A percentile compares a stretch with the other conserved stretches of the same genome.
phyloP scores from a whole-genome alignment of 2,888 invertebrate species.

The Melieria omissa region DNA sequence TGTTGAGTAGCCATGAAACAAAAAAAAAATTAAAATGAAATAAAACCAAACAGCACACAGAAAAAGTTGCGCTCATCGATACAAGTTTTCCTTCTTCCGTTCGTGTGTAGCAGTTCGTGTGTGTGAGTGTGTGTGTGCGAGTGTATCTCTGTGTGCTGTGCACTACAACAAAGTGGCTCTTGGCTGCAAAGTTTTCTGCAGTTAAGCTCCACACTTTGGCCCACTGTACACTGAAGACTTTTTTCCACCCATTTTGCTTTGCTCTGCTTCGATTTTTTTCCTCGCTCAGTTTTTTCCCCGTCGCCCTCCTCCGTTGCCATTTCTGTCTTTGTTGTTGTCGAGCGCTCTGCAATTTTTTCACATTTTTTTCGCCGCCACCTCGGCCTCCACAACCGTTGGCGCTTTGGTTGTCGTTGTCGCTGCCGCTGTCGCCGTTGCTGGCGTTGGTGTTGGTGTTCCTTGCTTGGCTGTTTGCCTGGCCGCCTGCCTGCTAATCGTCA shows the following conservation, averaged over 20 bases:
- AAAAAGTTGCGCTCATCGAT: conserved; percentile 19
- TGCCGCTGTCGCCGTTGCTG: conserved; percentile 48
- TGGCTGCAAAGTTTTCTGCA: conserved; percentile 18
- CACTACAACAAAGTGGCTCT: conserved; percentile 7
- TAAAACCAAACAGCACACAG: background rate
- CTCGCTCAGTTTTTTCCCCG: conserved; percentile 16
- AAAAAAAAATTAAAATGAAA: no score
- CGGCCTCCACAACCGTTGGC: conserved; percentile 29
- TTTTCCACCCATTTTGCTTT: conserved; percentile 27
- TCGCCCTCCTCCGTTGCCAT: conserved; percentile 3
- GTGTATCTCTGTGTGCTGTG: background rate
- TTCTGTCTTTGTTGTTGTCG: background rate
- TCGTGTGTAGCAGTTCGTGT: background rate
- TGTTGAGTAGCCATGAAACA: no score
- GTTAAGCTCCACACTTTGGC: conserved; percentile 9
- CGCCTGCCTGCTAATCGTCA: conserved; percentile 62
- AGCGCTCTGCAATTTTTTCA: conserved; percentile 27
- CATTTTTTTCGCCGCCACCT: conserved; percentile 26
- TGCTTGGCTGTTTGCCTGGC: conserved; percentile 50
- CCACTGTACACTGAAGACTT: conserved; percentile 42
- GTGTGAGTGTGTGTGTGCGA: conserved; percentile 1
- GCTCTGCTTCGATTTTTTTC: conserved; percentile 27
- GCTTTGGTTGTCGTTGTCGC: conserved; percentile 32
- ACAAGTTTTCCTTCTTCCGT: conserved; percentile 11
- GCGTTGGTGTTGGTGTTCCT: conserved; percentile 49